Evolutionary conservation across 2,113 vertebrate genomes (phyloP).

Genomic region (Garra rufa): DNA sequence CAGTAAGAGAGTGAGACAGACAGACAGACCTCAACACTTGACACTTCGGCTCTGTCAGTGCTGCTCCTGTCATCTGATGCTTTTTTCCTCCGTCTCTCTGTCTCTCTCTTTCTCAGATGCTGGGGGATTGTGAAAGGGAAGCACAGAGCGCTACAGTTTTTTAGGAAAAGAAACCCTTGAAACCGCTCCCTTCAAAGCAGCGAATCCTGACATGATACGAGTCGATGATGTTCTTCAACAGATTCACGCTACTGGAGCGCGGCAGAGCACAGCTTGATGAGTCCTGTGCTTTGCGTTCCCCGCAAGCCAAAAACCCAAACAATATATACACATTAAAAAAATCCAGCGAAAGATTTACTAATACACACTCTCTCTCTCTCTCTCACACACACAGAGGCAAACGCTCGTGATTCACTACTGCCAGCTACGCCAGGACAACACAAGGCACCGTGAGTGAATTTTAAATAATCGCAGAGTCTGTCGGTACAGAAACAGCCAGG

Average conservation of each 20-base stretch:
- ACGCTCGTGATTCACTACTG: conserved; percentile 39
- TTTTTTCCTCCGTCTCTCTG: background rate
- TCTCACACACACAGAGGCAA: background rate
- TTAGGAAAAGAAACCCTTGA: conserved; percentile 36
- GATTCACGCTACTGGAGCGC: background rate
- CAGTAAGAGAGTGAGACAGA: conserved; percentile 3
- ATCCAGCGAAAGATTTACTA: background rate
- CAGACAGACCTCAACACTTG: conserved; percentile 27
- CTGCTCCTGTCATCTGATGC: conserved; percentile 31
- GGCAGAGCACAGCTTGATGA: background rate
- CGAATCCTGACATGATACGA: conserved; percentile 22
- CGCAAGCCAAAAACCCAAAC: conserved; percentile 5
- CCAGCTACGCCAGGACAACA: conserved; percentile 64
- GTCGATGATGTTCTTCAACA: background rate
- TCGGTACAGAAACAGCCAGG: conserved; percentile 65
- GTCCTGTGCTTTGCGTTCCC: conserved; percentile 1
- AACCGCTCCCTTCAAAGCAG: conserved; percentile 23
- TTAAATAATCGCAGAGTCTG: conserved; percentile 70
- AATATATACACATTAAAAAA: background rate
- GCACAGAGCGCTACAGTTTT: conserved; percentile 4
- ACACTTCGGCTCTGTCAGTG: conserved; percentile 36
- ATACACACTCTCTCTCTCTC: conserved; percentile 41
- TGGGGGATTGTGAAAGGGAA: conserved; percentile 22
- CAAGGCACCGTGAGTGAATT: conserved; percentile 64
- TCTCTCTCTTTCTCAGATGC: conserved; percentile 16